Percentiles rank a stretch among this genome's conserved stretches.
These are phyloP conservation scores for Ectemnius lituratus DNA, from an alignment of 2,888 invertebrate genomes.

Conservation along the genomic window DNA sequence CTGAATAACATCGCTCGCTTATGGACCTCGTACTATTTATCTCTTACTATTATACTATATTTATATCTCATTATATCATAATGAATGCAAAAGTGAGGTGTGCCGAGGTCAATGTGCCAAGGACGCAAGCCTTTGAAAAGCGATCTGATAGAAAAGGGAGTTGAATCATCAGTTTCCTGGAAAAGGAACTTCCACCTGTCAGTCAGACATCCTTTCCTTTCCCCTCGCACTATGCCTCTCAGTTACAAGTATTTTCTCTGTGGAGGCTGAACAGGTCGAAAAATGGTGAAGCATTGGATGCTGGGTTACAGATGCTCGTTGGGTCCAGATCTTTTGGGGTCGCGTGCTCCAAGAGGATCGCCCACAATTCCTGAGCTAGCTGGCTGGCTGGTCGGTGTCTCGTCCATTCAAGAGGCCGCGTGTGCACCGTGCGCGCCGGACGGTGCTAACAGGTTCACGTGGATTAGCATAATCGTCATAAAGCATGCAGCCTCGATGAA, in stretches of 20 bases:
- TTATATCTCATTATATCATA: too few species aligned
- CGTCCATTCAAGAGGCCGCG: slow-evolving; percentile 56
- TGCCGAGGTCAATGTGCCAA: slow-evolving; percentile 46
- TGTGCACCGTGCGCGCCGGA: slow-evolving; percentile 44
- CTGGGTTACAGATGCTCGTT: too few species aligned
- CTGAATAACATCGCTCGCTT: too few species aligned
- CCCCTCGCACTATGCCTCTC: slow-evolving; percentile 31
- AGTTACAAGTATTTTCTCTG: slow-evolving; percentile 9
- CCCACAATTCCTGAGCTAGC: slow-evolving; percentile 49
- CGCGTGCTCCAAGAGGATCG: slow-evolving; percentile 50
- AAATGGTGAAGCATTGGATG: not conserved
- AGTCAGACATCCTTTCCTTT: not conserved
- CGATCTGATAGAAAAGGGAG: slow-evolving; percentile 44
- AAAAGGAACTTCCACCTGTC: slow-evolving; percentile 43
- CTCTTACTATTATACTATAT: too few species aligned
- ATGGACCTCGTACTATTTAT: too few species aligned
- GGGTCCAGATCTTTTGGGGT: slow-evolving; percentile 23
- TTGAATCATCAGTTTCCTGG: slow-evolving; percentile 67
- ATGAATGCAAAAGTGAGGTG: slow-evolving; percentile 15
- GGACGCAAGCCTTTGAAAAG: slow-evolving; percentile 27
- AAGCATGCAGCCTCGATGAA: slow-evolving; percentile 76
- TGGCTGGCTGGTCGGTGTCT: slow-evolving; percentile 25
- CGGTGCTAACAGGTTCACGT: slow-evolving; percentile 75
- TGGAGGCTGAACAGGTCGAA: not conserved
- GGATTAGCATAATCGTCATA: slow-evolving; percentile 78